Evolutionary conservation across 2,113 vertebrate species (phyloP).

Genomic region (Leucopsar rothschildi): DNA sequence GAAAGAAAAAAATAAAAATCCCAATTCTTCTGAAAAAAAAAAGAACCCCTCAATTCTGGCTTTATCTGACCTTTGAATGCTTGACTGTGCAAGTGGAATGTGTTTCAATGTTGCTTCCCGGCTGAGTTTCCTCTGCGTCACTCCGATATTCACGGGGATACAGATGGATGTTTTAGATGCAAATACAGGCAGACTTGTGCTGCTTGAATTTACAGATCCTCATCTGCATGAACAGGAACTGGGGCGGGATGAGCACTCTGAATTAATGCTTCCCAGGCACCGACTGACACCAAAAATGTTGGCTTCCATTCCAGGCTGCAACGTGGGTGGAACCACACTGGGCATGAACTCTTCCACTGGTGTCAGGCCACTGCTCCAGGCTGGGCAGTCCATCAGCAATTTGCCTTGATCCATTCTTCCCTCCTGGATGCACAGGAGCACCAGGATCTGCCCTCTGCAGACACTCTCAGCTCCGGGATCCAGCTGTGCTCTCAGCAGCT

Average conservation of each 20-base stretch:
- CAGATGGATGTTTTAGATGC: constrained; percentile 28
- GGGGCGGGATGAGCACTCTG: neutral
- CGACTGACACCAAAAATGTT: neutral
- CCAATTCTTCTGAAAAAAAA: neutral
- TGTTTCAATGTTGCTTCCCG: constrained; percentile 10
- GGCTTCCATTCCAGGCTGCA: neutral
- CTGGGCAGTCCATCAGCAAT: neutral
- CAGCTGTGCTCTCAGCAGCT: neutral
- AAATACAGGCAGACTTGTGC: constrained; percentile 11
- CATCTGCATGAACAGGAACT: neutral
- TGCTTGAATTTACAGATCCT: neutral
- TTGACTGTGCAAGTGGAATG: neutral
- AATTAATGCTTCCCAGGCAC: neutral
- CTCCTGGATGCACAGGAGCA: neutral
- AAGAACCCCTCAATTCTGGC: neutral
- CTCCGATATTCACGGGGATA: neutral
- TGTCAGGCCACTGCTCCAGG: neutral
- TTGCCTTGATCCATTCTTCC: neutral
- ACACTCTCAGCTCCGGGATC: neutral
- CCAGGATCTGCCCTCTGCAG: neutral
- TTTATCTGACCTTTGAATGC: constrained; percentile 24
- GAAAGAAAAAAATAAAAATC: neutral
- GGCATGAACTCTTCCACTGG: neutral
- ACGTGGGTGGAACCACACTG: neutral
- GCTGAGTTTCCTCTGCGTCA: neutral